These are phyloP conservation scores for Mionectes olivaceus DNA, from an alignment of 2,797 vertebrate genomes.

Conservation along the genomic window DNA sequence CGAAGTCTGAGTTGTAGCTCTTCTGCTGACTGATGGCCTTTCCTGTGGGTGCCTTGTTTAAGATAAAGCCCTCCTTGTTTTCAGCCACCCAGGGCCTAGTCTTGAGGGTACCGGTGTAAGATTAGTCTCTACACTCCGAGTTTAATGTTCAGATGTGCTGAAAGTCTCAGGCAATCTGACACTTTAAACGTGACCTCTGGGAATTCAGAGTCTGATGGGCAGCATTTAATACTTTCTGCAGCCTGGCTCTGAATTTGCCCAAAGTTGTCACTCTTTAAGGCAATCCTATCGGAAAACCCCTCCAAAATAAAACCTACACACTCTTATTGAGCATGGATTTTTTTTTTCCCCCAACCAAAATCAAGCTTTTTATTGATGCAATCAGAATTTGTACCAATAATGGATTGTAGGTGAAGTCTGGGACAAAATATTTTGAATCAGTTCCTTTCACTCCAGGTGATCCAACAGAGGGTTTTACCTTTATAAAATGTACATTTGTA, in stretches of 20 bases:
- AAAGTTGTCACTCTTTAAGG: not conserved
- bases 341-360: not conserved
- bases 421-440: not conserved
- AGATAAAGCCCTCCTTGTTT: not conserved
- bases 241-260: not conserved
- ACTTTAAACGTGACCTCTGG: not conserved
- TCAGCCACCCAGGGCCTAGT: not conserved
- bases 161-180: not conserved
- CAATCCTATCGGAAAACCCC: not conserved
- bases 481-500: not conserved
- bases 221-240: not conserved
- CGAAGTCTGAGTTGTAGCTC: not conserved
- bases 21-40: not conserved
- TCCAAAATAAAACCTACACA: not conserved
- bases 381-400: not conserved
- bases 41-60: not conserved
- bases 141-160: accelerated
- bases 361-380: not conserved
- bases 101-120: not conserved
- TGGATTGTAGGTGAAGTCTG: not conserved
- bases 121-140: not conserved
- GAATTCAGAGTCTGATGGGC: not conserved
- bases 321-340: not conserved
- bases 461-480: not conserved
- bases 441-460: not conserved